Percentiles rank a stretch among this genome's conserved stretches.
Evolutionary conservation across 2,888 invertebrate species (phyloP).

Genomic region (Clunio marinus): DNA sequence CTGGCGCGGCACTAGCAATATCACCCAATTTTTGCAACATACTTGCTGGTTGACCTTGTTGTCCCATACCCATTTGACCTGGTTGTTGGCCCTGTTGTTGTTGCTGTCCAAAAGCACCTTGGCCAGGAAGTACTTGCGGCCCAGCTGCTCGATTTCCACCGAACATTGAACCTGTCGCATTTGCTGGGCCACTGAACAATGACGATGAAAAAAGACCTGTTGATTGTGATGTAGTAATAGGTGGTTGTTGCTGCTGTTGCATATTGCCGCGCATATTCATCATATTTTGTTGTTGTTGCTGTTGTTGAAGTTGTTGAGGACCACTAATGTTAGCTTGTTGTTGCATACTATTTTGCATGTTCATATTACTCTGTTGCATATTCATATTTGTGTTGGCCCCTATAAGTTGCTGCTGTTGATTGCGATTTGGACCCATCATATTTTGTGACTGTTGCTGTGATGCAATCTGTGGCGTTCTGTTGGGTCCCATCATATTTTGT

Average conservation of each 20-base stretch:
- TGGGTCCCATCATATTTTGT: conserved; percentile 53
- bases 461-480: conserved; percentile 42
- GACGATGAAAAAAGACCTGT: conserved; percentile 51
- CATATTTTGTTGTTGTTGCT: conserved; percentile 42
- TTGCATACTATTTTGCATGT: conserved; percentile 43
- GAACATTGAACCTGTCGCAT: conserved; percentile 53
- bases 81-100: conserved; percentile 44
- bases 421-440: conserved; percentile 47
- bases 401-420: conserved; percentile 52
- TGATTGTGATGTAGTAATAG: conserved; percentile 48
- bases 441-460: conserved; percentile 45
- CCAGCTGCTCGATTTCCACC: conserved; percentile 50
- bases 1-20: conserved; percentile 69
- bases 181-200: conserved; percentile 52
- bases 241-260: conserved; percentile 48
- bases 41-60: conserved; percentile 58
- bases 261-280: conserved; percentile 41
- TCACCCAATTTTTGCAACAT: conserved; percentile 86
- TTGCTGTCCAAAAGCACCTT: conserved; percentile 40
- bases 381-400: conserved; percentile 46
- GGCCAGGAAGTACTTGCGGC: conserved; percentile 47
- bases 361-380: conserved; percentile 2
- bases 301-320: conserved; percentile 40
- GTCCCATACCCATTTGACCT: conserved; percentile 43
- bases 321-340: conserved; percentile 44